Percentiles rank a stretch among this genome's conserved stretches.
These are phyloP conservation scores for Rhagium mordax DNA, from an alignment of 2,888 invertebrate species.

Conservation along the genomic window DNA sequence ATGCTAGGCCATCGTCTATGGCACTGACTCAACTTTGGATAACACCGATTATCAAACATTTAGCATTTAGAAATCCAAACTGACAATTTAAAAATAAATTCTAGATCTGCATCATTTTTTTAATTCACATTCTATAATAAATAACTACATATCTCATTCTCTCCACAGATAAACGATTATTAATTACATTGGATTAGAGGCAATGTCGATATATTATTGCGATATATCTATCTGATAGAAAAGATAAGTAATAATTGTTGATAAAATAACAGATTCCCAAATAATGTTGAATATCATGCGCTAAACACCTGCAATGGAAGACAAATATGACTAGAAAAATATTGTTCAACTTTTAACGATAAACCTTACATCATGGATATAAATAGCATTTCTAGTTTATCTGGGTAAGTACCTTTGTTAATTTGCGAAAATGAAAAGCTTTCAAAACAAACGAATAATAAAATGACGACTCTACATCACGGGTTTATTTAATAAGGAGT, in stretches of 20 bases:
- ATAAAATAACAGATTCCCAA: not conserved
- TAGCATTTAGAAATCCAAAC: too few species aligned
- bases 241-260: not conserved
- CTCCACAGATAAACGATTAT: constrained; percentile 3
- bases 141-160: not conserved
- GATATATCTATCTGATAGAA: constrained; percentile 11
- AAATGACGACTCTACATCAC: not conserved
- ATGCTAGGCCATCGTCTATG: too few species aligned
- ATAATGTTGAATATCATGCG: not conserved
- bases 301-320: not conserved
- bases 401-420: constrained; percentile 3
- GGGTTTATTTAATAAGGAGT: too few species aligned
- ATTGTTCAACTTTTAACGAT: not conserved
- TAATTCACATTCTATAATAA: too few species aligned
- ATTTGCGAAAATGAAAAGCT: not conserved
- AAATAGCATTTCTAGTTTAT: not conserved
- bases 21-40: too few species aligned
- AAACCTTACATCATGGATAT: constrained; percentile 6
- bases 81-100: too few species aligned
- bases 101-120: too few species aligned
- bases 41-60: too few species aligned
- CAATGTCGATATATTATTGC: not conserved
- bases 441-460: not conserved
- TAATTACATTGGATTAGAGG: not conserved
- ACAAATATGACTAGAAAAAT: not conserved